Evolutionary conservation across 2,888 invertebrate genomes (phyloP).

Genomic region (Aporophyla nigra): DNA sequence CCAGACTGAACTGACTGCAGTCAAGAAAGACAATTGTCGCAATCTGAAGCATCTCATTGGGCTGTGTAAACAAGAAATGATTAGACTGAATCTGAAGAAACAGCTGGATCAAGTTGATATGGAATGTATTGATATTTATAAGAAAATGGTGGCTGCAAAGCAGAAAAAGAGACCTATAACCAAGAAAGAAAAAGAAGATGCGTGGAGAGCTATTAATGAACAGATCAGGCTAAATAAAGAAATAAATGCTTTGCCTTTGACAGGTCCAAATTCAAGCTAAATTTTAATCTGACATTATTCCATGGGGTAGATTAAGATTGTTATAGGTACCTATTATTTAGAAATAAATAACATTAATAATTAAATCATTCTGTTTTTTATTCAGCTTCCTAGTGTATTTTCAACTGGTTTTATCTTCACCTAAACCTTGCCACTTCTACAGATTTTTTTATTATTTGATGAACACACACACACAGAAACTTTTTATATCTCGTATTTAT

Average conservation of each 20-base stretch:
- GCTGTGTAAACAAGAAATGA: conserved; percentile 95
- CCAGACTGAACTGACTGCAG: conserved; percentile 94
- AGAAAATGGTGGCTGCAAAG: conserved; percentile 94
- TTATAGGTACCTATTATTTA: conserved; percentile 61
- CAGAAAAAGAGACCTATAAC: conserved; percentile 95
- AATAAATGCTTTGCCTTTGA: conserved; percentile 87
- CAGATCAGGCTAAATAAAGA: conserved; percentile 91
- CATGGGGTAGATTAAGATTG: conserved; percentile 61
- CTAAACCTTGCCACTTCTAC: neutral
- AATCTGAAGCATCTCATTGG: conserved; percentile 93
- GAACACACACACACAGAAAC: neutral
- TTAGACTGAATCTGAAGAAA: conserved; percentile 94
- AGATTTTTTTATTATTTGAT: neutral
- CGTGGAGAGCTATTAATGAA: conserved; percentile 93
- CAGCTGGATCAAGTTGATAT: conserved; percentile 94
- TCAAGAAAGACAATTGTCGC: conserved; percentile 95
- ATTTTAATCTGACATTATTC: conserved; percentile 54
- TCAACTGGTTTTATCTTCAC: neutral
- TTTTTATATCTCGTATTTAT: neutral
- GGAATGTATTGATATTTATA: conserved; percentile 96
- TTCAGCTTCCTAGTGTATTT: neutral
- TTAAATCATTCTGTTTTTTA: conserved; percentile 14
- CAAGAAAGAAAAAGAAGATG: conserved; percentile 95
- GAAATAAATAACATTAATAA: conserved; percentile 64
- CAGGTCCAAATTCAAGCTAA: conserved; percentile 88